Conservation (phyloP, 1,140 invertebrate genomes). For the Monochamus saltuarius region DNA sequence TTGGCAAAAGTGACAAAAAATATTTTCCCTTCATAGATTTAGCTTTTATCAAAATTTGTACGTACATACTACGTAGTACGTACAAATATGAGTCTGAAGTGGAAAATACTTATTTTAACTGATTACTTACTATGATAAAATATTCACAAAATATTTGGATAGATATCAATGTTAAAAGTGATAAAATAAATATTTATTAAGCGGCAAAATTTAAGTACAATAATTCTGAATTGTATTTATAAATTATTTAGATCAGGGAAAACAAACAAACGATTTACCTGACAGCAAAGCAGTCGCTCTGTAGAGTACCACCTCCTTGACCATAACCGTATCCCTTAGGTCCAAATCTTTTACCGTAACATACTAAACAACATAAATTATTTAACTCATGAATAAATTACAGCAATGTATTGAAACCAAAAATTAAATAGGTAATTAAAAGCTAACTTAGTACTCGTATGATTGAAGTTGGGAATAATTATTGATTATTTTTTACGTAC, state of each 20-base stretch:
- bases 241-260: not conserved
- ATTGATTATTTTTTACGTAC: not conserved
- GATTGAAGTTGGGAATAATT: no score
- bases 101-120: no score
- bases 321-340: constrained; percentile 93
- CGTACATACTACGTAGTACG: no score
- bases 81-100: no score
- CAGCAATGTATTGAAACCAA: not conserved
- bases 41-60: no score
- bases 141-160: not conserved
- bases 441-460: no score
- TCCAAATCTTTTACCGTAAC: constrained; percentile 92
- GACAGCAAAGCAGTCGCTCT: constrained; percentile 78
- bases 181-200: not conserved
- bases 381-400: not conserved
- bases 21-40: no score
- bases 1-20: no score
- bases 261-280: constrained; percentile 59
- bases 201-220: constrained; percentile 3
- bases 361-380: constrained; percentile 58
- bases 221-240: not conserved
- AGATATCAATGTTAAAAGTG: no score
- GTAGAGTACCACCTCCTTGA: constrained; percentile 85
- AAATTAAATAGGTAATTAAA: not conserved
- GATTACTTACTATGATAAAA: no score